These are phyloP conservation scores for Numenius arquata DNA, from an alignment of 2,113 vertebrate genomes.

Conservation along the genomic window DNA sequence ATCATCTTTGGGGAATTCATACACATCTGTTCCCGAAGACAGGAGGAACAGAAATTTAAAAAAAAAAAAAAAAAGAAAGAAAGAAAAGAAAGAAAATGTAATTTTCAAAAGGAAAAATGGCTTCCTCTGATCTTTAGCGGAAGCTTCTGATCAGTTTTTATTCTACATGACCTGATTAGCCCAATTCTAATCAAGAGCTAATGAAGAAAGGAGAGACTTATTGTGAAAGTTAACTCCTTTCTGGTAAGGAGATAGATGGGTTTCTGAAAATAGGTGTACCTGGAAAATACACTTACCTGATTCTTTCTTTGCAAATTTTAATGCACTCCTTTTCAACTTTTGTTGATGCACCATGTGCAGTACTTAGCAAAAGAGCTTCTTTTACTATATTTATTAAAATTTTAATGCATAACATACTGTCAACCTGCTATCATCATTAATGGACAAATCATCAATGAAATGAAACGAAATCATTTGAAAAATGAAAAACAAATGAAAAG, in stretches of 20 bases:
- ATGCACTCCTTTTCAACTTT: rapidly evolving
- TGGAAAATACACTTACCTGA: neutral
- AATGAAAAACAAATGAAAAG: no score
- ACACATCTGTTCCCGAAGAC: conserved; percentile 31
- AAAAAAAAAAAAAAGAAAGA: neutral
- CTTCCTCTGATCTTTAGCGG: neutral
- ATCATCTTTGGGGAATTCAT: conserved; percentile 40
- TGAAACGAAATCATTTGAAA: neutral
- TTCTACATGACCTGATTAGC: neutral
- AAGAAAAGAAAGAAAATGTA: neutral
- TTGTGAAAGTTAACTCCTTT: neutral
- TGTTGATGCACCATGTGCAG: neutral
- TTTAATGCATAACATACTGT: rapidly evolving
- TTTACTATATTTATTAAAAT: neutral
- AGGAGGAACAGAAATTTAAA: neutral
- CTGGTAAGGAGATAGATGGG: neutral
- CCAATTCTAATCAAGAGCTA: neutral
- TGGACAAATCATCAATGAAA: neutral
- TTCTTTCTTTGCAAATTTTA: neutral
- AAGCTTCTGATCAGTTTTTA: neutral
- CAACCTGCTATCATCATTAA: neutral
- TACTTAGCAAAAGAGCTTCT: neutral
- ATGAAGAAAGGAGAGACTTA: neutral
- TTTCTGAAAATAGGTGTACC: neutral
- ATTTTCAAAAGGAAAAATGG: neutral